phyloP scores from a whole-genome alignment of 1,140 invertebrate genomes.

The Brachionus koreanus region DNA sequence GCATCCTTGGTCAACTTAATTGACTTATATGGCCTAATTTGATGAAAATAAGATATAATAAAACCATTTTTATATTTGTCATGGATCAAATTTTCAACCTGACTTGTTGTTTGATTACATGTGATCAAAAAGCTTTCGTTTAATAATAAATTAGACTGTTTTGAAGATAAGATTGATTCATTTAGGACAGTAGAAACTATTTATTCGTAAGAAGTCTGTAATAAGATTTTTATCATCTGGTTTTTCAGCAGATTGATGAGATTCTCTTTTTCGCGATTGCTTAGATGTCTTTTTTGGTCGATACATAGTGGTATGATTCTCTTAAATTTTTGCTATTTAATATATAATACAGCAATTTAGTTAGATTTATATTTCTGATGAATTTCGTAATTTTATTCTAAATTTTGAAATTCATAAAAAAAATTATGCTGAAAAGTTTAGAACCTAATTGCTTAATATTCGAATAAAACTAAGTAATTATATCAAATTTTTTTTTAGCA shows the following conservation, averaged over 20 bases:
- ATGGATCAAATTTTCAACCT: constrained; percentile 36
- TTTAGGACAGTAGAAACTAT: background rate
- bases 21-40: constrained; percentile 45
- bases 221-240: background rate
- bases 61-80: background rate
- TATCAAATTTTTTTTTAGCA: no score
- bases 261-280: background rate
- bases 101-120: background rate
- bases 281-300: no score
- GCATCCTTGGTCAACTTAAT: constrained; percentile 47
- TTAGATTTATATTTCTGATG: no score
- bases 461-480: no score
- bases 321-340: no score
- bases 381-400: no score
- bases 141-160: constrained; percentile 37
- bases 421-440: no score
- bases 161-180: background rate
- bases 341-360: no score
- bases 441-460: no score
- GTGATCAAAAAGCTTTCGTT: constrained; percentile 37
- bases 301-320: no score
- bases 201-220: background rate
- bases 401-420: no score
- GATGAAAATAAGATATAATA: constrained; percentile 47
- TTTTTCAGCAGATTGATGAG: background rate